A percentile compares a stretch with the other conserved stretches of the same genome.
phyloP scores from a whole-genome alignment of 92 coral and sea anemone species.

The Umimayanthus kanabou region DNA sequence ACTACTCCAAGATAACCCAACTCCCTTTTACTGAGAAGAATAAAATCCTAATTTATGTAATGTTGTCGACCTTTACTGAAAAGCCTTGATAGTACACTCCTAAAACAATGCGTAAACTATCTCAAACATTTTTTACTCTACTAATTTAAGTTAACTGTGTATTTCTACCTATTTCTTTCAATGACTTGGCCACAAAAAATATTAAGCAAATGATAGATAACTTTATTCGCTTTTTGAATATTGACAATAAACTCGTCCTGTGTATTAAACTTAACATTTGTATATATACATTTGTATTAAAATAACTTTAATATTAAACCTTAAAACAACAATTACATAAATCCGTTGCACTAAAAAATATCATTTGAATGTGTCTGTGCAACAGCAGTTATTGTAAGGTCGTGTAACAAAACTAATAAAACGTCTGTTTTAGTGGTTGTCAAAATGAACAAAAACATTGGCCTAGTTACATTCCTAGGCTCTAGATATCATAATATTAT shows the following conservation, averaged over 20 bases:
- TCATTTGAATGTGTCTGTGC: neutral
- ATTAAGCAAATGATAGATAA: too few species aligned
- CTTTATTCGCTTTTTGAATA: neutral
- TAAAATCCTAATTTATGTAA: neutral
- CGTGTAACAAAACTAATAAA: neutral
- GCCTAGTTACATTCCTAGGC: neutral
- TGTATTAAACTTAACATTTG: neutral
- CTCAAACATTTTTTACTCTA: neutral
- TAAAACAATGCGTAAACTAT: neutral
- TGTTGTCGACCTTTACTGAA: neutral
- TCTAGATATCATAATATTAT: neutral
- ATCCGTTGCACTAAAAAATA: too few species aligned
- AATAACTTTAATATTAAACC: too few species aligned
- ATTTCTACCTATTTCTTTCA: neutral
- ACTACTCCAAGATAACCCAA: slow-evolving; percentile 8
- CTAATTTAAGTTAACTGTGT: neutral
- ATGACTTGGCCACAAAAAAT: neutral
- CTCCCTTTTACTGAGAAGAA: neutral
- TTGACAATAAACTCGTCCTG: neutral
- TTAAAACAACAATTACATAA: too few species aligned
- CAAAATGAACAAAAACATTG: neutral
- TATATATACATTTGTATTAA: neutral
- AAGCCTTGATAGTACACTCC: neutral
- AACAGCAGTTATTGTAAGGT: neutral
- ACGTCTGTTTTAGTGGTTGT: neutral